Evolutionary conservation across 2,888 invertebrate genomes (phyloP), one percentile per base, ranked within the genome.

Genomic region (Mesoligia furuncula): DNA sequence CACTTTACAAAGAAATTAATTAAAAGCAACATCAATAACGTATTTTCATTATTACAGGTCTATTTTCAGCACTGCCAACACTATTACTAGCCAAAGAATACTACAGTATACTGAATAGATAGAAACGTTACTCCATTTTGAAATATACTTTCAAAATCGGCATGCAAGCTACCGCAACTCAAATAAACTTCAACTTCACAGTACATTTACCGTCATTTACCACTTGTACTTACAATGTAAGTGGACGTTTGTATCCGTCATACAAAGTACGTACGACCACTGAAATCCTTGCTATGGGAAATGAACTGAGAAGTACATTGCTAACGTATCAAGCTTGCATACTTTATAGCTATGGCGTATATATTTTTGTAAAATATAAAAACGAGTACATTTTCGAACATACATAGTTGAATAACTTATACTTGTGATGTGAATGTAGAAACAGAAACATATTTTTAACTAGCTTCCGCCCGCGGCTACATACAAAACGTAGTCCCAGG

Each of bases 261-360:
- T 45, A 81, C 72, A 48, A 72, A 75, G 71, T 83, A 77, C 68
- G 88, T 87, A 88, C 85, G 75, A 85, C 39, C 87, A 90, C 87
- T 80, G 76, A 81, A 89, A 87, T 83, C 79, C 75, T 77, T 81
- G 75, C 80, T 73, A 87, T 88, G 80, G 91, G 85, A 90, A 90
- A 91, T 89, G 89, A 91, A 75, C 83, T 81, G 80, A 76, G 81
- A 81, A 79, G 77, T 79, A 84, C 80, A 79, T 87, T 75, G 64
- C 54, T 61, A 62, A 79, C 79, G 79, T 85, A 80, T 78, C 79
- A 74, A 42, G 61, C 67, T 77, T 64, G 71, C 62, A 72, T 77
- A 71, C 75, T 82, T 80, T 61, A 65, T n/a, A 27, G 39, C 24
- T 77, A 11, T 20, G 2, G 17, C 0, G 36, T n/a, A 1, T 20